These are phyloP conservation scores for Dasypus novemcinctus DNA, from an alignment of 2,113 vertebrate genomes.

Conservation along the genomic window DNA sequence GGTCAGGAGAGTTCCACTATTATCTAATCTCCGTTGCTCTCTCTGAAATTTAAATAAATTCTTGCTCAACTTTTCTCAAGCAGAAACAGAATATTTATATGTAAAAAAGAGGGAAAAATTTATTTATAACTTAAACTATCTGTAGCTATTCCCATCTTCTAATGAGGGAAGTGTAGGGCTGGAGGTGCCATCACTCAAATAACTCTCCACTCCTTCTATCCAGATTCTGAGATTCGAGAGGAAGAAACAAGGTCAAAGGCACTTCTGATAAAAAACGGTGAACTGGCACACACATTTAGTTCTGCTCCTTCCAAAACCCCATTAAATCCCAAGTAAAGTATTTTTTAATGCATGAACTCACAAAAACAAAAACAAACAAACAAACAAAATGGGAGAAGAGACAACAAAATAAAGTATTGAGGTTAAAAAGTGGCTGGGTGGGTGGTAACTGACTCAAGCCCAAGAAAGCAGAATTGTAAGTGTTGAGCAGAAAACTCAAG, in stretches of 20 bases:
- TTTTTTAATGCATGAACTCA: slow-evolving; percentile 39
- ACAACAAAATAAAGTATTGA: slow-evolving; percentile 1
- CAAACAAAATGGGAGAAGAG: slow-evolving; percentile 15
- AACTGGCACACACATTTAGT: slow-evolving; percentile 25
- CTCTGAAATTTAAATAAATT: slow-evolving; percentile 60
- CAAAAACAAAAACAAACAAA: neutral
- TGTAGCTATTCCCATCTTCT: slow-evolving; percentile 51
- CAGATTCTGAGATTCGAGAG: slow-evolving; percentile 15
- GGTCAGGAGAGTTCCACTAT: slow-evolving; percentile 47
- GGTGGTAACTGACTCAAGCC: neutral
- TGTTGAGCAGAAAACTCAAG: neutral
- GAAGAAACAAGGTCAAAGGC: slow-evolving; percentile 21
- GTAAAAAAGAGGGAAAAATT: neutral
- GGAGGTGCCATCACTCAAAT: slow-evolving; percentile 24
- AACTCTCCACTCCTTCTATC: slow-evolving; percentile 21
- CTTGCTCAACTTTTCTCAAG: slow-evolving; percentile 36
- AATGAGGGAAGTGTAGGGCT: neutral
- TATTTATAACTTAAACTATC: slow-evolving; percentile 28
- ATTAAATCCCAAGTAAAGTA: slow-evolving; percentile 31
- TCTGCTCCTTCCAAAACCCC: slow-evolving; percentile 2
- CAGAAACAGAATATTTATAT: slow-evolving; percentile 31
- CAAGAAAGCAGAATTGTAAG: slow-evolving; percentile 29
- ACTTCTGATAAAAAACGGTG: slow-evolving; percentile 27
- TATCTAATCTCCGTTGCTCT: slow-evolving; percentile 50
- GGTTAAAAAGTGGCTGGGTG: neutral